Conservation (phyloP, 37 sponge, comb jelly and placozoan genomes). For the Bolinopsis microptera region DNA sequence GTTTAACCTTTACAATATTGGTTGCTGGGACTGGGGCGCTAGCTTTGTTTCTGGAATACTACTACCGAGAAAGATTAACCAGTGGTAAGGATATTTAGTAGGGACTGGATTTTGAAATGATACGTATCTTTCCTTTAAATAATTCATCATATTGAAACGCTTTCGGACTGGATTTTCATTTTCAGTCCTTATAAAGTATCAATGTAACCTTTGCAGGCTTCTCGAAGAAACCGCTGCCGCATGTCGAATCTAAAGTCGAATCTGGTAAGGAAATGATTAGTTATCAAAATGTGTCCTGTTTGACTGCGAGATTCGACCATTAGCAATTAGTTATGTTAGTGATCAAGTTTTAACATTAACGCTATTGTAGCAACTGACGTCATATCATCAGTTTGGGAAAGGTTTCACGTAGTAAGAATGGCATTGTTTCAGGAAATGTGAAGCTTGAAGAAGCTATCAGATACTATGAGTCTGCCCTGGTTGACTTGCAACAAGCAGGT, state of each 20-base stretch:
- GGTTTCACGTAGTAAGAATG: too few species aligned
- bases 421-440: neutral
- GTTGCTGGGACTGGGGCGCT: conserved; percentile 60
- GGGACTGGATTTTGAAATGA: too few species aligned
- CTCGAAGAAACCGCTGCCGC: neutral
- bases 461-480: conserved; percentile 46
- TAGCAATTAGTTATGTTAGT: too few species aligned
- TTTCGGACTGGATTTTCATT: too few species aligned
- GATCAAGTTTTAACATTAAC: too few species aligned
- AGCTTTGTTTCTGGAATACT: conserved; percentile 36
- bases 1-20: neutral
- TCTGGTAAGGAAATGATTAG: neutral
- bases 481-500: conserved; percentile 9
- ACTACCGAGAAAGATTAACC: neutral
- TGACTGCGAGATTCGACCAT: too few species aligned
- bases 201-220: neutral
- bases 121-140: too few species aligned
- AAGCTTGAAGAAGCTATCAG: conserved; percentile 34
- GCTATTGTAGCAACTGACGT: too few species aligned
- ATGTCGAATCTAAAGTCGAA: neutral
- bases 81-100: neutral
- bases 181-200: too few species aligned
- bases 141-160: too few species aligned
- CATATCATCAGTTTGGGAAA: too few species aligned
- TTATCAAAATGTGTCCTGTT: too few species aligned